Base-by-base conservation (phyloP, 1,140 invertebrate genomes). In the Chlorops oryzae region DNA sequence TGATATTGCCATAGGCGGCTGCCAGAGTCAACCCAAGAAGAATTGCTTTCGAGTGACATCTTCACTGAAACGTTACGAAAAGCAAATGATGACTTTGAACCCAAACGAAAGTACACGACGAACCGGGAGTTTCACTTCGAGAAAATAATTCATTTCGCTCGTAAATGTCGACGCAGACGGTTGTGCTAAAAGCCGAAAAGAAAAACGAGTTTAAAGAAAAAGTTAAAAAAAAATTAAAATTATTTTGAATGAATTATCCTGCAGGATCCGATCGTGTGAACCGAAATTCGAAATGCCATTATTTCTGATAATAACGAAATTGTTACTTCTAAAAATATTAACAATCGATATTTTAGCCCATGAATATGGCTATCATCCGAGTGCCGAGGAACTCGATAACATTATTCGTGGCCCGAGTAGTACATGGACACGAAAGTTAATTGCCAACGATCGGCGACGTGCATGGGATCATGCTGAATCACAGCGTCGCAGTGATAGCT, bases 311-410 rank as follows among this genome's bases (percentile, higher is more conserved):
- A 45, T 52, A 10, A 47, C 27, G 21, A 47, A 42, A 28, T 27
- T 53, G 34, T 43, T 53, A 27, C 43, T 65, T 50, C 50, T 62
- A 37, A 57, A 57, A 24, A 41, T 58, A 22, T 40, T 62, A 10
- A 38, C 59, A 23, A 58, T 56, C 47, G 52, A 56, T 48, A 44
- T 56, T 18, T 50, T 53, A 20, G 37, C 52, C 41, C 63, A 69
- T 24, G 62, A 70, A 22, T 63, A 59, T 32, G 65, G 66, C 47
- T 70, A 70, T 42, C 65, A 70, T 57, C 66, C 66, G 22, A 70
- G 66, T 25, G 65, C 65, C 53, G 66, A 70, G 45, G 66, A 70
- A 54, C 69, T 65, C 43, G 66, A 70, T 46, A 59, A 54, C 24
- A 17, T 70, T 3, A n/a, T 65, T 20, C 55, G 65, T 7, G 60